Evolutionary conservation across 2,797 vertebrate species (phyloP), one percentile per base, ranked within the genome.

Genomic region (Hozukius guyotensis): DNA sequence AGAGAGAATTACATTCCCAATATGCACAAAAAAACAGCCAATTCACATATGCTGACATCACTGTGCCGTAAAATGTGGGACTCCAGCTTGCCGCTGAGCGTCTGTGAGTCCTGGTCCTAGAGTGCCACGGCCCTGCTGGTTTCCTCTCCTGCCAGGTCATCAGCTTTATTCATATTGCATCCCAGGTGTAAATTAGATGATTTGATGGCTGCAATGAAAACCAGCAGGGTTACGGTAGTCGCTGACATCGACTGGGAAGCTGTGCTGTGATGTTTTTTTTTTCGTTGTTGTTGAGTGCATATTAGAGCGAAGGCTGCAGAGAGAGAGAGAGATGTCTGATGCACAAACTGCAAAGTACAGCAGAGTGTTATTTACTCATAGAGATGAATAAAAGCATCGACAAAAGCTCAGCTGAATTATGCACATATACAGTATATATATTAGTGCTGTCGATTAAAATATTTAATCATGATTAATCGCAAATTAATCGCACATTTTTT

Each of bases 121-220:
- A 31, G 52, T 8, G 25, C 61, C 34, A 9, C 65, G 25, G 11
- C 2, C 42, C 25, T n/a, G 65, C 53, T 78, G 63, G 24, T 71
- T 72, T 65, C 52, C 57, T 69, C 64, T 61, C 18, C 36, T 34
- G 20, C 61, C 61, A 8, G 69, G 27, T 65, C 38, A 32, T 83
- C 72, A 25, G 63, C 25, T 71, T 78, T 62, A 34, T 77, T 80
- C 64, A 31, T 70, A 29, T 52, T 52, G 25, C 65, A 25, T 82
- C 77, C 66, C 34, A 72, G 27, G 64, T 83, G 55, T 68, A 78
- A 77, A 86, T 84, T 32, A 72, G 62, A 79, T 61, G 78, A 89
- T 86, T 81, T 81, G 29, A 72, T 16, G 32, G 56, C 61, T 56
- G 70, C 57, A 8, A 67, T 16, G 25, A 56, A 74, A 75, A 42